phyloP scores from a whole-genome alignment of 2,888 invertebrate species.

The Microplitis deprimator region DNA sequence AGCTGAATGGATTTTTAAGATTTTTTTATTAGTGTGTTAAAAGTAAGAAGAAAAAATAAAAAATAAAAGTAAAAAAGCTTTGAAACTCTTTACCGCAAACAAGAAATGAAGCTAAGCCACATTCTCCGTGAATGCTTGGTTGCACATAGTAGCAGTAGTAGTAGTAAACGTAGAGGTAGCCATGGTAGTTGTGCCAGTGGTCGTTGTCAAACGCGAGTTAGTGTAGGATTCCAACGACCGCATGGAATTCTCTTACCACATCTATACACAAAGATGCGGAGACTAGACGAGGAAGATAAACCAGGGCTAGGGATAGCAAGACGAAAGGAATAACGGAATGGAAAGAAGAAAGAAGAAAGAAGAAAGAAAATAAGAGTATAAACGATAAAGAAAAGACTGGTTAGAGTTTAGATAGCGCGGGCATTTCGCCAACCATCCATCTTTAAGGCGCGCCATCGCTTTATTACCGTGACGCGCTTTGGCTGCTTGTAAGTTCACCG shows the following conservation, averaged over 20 bases:
- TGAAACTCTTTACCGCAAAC: slow-evolving; percentile 15
- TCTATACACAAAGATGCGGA: background rate
- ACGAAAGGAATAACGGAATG: background rate
- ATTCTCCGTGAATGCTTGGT: background rate
- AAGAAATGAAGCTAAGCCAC: background rate
- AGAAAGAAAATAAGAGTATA: too few species aligned
- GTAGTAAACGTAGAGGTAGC: background rate
- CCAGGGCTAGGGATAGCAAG: background rate
- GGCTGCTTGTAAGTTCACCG: slow-evolving; percentile 28
- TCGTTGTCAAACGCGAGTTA: slow-evolving; percentile 17
- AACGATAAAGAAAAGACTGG: background rate
- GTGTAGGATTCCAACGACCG: slow-evolving; percentile 23
- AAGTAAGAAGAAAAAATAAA: background rate
- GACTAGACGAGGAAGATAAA: background rate
- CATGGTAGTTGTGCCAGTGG: background rate
- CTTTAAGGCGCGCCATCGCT: slow-evolving; percentile 41
- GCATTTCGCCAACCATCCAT: slow-evolving; percentile 33
- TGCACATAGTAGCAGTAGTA: background rate
- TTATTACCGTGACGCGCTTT: slow-evolving; percentile 38
- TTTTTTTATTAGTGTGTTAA: background rate
- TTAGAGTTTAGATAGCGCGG: slow-evolving; percentile 10
- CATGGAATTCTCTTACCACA: slow-evolving; percentile 20
- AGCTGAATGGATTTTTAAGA: background rate
- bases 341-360: background rate
- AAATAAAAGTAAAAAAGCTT: background rate